Base-by-base conservation (phyloP, 2,113 vertebrate genomes). In the Pomatostomus ruficeps region DNA sequence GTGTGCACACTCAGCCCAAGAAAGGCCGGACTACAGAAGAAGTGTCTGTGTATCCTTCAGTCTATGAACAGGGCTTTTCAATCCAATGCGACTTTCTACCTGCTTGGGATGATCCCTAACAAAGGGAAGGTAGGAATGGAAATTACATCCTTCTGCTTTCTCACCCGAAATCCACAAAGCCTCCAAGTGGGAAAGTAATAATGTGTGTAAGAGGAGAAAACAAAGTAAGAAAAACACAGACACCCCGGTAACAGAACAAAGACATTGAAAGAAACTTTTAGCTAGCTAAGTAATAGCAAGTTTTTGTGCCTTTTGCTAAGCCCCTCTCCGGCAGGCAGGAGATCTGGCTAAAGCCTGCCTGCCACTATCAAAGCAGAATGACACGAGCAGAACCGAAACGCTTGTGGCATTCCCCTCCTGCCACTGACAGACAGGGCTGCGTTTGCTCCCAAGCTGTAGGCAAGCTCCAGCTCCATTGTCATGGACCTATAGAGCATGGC, bases 401-500 rank as follows among this genome's bases (percentile, higher is more conserved):
- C 75, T 76, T 92, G 72, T 91, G 96, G 86, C 82, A 86, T 66
- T 88, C 79, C 88, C 92, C 88, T 77, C 55, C 20, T 46, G 82
- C 88, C 58, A 40, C 55, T 91, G 94, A 95, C 88, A 91, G 94
- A 66, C 96, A 96, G 92, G 75, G 57, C 91, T 48, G 88, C 19
- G 86, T 88, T 84, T 85, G 95, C 95, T 96, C 92, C 91, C 95
- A 88, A 90, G 95, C 95, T 85, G 82, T 17, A 90, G 84, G 89
- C 95, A 92, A 92, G 82, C 94, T 96, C 68, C 83, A 51, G 88
- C 72, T 88, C 95, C 80, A 97, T 95, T 97, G 95, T 97, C 40
- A 92, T 6, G 72, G 94, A 97, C 92, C 95, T 88, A 95, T 26
- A 93, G 96, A 97, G 55, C 95, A 97, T 95, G 63, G 95, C 83